Percentiles rank a stretch among this genome's conserved stretches.
These are phyloP conservation scores for Grus americana DNA, from an alignment of 2,113 vertebrate genomes.

Conservation along the genomic window DNA sequence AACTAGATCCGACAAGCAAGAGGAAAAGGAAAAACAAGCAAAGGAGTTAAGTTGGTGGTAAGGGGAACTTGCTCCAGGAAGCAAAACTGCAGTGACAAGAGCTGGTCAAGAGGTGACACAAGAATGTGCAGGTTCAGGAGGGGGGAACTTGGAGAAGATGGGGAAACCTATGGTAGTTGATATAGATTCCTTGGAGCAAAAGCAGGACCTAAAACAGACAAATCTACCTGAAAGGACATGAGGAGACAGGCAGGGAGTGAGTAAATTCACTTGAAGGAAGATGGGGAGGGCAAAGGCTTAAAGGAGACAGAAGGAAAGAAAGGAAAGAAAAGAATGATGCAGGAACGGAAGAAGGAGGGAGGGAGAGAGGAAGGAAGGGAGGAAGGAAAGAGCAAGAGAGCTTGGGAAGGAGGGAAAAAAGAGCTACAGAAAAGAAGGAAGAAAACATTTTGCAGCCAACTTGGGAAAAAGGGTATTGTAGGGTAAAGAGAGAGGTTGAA, in stretches of 20 bases:
- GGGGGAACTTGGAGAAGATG: background rate
- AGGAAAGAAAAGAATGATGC: background rate
- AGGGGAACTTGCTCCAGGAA: background rate
- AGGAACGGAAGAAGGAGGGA: background rate
- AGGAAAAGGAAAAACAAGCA: background rate
- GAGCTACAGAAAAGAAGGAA: background rate
- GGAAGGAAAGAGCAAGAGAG: background rate
- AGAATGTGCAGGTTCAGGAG: background rate
- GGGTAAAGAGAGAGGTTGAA: background rate
- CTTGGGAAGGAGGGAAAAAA: background rate
- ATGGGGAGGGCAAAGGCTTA: background rate
- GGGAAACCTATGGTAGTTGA: background rate
- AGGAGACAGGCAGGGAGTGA: background rate
- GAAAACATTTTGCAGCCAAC: background rate
- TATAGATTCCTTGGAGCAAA: background rate
- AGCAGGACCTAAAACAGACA: background rate
- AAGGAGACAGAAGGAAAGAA: background rate
- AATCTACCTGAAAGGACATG: background rate
- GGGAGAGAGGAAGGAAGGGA: background rate
- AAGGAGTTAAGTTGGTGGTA: background rate
- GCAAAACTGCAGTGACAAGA: background rate
- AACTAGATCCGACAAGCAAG: background rate
- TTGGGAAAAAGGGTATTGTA: background rate
- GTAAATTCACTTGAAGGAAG: background rate
- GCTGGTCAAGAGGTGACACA: background rate